phyloP scores from a whole-genome alignment of 2,888 invertebrate genomes.

The Choreutis nemorana region DNA sequence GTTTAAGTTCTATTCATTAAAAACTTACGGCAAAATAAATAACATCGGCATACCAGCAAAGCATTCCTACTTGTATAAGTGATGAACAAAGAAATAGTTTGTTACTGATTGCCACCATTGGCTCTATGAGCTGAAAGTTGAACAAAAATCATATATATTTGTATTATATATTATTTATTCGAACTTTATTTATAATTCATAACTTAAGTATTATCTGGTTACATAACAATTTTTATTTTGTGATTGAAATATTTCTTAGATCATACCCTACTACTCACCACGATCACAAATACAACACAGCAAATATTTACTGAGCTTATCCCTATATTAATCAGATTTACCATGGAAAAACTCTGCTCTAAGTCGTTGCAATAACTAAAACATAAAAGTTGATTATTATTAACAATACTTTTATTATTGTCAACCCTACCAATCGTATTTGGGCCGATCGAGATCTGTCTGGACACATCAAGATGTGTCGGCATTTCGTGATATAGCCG shows the following conservation, averaged over 20 bases:
- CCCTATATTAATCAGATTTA: slow-evolving; percentile 45
- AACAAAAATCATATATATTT: too few species aligned
- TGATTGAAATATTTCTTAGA: too few species aligned
- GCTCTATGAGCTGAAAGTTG: slow-evolving; percentile 52
- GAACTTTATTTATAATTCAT: too few species aligned
- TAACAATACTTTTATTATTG: background rate
- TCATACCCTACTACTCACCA: too few species aligned
- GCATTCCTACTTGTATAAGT: slow-evolving; percentile 47
- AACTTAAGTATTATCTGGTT: too few species aligned
- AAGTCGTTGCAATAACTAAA: slow-evolving; percentile 51
- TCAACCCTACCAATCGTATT: too few species aligned
- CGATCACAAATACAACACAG: slow-evolving; percentile 51
- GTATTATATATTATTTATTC: too few species aligned
- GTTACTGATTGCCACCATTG: slow-evolving; percentile 40
- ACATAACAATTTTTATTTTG: too few species aligned
- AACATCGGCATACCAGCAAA: slow-evolving; percentile 59
- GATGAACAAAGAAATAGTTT: slow-evolving; percentile 47
- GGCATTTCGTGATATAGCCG: too few species aligned
- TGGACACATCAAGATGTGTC: too few species aligned
- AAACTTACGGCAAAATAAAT: slow-evolving; percentile 46
- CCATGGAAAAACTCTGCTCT: slow-evolving; percentile 44
- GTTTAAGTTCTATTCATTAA: background rate
- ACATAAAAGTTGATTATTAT: too few species aligned
- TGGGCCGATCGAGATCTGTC: too few species aligned
- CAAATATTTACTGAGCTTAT: slow-evolving; percentile 54